Percentiles rank a stretch among this genome's conserved stretches.
These are phyloP conservation scores for Cataglyphis rosenhaueri DNA, from an alignment of 2,888 invertebrate genomes.

Conservation along the genomic window DNA sequence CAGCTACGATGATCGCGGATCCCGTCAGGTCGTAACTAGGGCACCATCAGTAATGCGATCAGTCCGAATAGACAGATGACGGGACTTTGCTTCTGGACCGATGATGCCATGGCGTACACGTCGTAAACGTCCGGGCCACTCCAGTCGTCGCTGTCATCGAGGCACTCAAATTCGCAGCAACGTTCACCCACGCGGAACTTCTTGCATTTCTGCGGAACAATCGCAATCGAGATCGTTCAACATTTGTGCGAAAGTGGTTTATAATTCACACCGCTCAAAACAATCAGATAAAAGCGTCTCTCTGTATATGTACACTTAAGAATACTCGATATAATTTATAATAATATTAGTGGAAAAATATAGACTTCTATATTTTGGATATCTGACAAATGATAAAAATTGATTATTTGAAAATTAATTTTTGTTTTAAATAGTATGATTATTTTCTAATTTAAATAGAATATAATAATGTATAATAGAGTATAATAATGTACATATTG, in stretches of 20 bases:
- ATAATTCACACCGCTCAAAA: conserved; percentile 6
- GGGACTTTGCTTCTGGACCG: conserved; percentile 46
- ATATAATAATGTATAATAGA: not conserved
- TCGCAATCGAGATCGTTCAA: not conserved
- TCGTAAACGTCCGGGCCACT: conserved; percentile 75
- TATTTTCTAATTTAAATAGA: not conserved
- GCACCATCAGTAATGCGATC: conserved; percentile 58
- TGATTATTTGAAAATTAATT: not conserved
- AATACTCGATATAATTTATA: not conserved
- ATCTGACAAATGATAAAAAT: not conserved
- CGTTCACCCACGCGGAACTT: conserved; percentile 93
- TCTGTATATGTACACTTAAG: not conserved
- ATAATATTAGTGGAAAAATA: not conserved
- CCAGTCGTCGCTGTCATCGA: conserved; percentile 87
- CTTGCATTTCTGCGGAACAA: conserved; percentile 90
- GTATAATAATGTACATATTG: no score
- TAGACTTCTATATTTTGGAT: not conserved
- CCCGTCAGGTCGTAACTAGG: conserved; percentile 60
- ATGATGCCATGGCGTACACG: conserved; percentile 77
- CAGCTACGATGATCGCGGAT: conserved; percentile 16
- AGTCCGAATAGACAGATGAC: conserved; percentile 57
- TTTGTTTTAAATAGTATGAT: not conserved
- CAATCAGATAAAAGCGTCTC: not conserved
- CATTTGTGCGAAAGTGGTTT: not conserved
- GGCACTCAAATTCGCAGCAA: conserved; percentile 96